Percentiles rank a stretch among this genome's conserved stretches.
These are phyloP conservation scores for Syngnathus rostellatus DNA, from an alignment of 2,797 vertebrate genomes.

Conservation along the genomic window DNA sequence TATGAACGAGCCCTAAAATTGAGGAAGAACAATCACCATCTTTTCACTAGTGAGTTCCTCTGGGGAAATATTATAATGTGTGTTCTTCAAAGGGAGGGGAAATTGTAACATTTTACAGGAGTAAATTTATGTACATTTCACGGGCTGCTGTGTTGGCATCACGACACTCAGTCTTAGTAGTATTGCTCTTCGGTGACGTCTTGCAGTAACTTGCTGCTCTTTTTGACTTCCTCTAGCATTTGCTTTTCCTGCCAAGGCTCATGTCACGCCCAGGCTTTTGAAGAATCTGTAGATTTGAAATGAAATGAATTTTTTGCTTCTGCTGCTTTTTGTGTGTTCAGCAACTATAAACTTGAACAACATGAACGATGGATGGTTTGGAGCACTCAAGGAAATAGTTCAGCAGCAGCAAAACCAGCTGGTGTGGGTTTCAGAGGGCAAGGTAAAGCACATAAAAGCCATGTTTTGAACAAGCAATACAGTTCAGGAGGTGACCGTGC, in stretches of 20 bases:
- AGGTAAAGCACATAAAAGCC: conserved; percentile 69
- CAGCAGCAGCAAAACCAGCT: conserved; percentile 97
- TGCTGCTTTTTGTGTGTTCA: conserved; percentile 54
- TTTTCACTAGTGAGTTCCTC: conserved; percentile 87
- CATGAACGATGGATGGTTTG: conserved; percentile 99
- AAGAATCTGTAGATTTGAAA: neutral
- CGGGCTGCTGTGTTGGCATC: conserved; percentile 11
- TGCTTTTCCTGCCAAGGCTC: neutral
- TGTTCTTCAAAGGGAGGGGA: neutral
- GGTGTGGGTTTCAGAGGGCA: conserved; percentile 99
- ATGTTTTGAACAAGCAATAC: conserved; percentile 4
- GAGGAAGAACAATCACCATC: conserved; percentile 95
- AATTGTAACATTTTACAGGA: conserved; percentile 8
- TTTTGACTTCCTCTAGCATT: neutral
- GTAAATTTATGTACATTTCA: conserved; percentile 12
- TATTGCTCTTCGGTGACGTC: neutral
- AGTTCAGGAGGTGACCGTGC: neutral
- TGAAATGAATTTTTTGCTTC: conserved; percentile 10
- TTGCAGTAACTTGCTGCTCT: neutral
- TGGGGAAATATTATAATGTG: neutral
- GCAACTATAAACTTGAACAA: conserved; percentile 96
- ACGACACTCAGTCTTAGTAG: neutral
- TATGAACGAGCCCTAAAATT: conserved; percentile 92
- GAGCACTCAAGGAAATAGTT: conserved; percentile 87
- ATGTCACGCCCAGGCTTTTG: neutral